Percentiles rank a stretch among this genome's conserved stretches.
Conservation (phyloP, 92 coral and sea anemone species). For the Nematostella vectensis region DNA sequence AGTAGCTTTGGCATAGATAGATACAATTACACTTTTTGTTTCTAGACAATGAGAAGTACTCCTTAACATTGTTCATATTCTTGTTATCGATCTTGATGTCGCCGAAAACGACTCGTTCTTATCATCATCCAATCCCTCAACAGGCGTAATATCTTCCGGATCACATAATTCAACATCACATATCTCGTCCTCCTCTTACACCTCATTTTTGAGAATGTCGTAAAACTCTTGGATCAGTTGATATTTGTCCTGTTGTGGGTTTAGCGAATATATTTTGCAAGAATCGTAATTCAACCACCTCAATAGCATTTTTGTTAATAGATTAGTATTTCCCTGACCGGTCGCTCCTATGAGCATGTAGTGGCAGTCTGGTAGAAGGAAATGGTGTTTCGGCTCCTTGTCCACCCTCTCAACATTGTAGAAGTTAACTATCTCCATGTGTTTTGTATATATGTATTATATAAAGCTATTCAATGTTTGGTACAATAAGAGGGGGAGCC, state of each 20-base stretch:
- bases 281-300: conserved; percentile 12
- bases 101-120: conserved; percentile 12
- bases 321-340: background rate
- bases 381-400: conserved; percentile 8
- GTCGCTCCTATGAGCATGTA: conserved; percentile 5
- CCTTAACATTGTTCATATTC: conserved; percentile 18
- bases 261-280: conserved; percentile 10
- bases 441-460: conserved; percentile 11
- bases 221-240: conserved; percentile 10
- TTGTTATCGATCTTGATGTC: conserved; percentile 17
- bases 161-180: conserved; percentile 7
- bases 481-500: too few species aligned
- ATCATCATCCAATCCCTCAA: conserved; percentile 22
- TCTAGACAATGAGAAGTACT: conserved; percentile 13
- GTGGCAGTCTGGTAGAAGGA: conserved; percentile 11
- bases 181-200: conserved; percentile 6
- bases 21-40: conserved; percentile 13
- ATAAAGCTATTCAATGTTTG: conserved; percentile 22
- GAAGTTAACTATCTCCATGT: conserved; percentile 7
- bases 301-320: conserved; percentile 3
- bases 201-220: conserved; percentile 7
- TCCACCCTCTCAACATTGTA: background rate
- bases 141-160: conserved; percentile 20
- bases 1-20: conserved; percentile 9
- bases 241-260: conserved; percentile 19